A percentile compares a stretch with the other conserved stretches of the same genome.
Evolutionary conservation across 2,113 vertebrate genomes (phyloP).

Genomic region (Hippolais icterina): DNA sequence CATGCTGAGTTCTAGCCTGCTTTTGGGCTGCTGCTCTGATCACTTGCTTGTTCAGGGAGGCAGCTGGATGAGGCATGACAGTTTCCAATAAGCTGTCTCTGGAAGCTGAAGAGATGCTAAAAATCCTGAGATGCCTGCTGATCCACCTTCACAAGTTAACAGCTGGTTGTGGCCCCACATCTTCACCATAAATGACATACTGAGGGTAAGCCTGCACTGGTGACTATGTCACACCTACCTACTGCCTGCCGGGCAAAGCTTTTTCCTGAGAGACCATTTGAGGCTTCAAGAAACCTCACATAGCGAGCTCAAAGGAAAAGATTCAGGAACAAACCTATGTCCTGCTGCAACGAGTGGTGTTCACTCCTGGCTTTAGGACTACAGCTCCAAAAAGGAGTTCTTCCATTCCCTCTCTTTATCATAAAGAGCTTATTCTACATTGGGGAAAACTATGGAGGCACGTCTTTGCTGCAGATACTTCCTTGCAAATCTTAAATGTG

Average conservation of each 20-base stretch:
- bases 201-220: not conserved
- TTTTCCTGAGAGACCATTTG: not conserved
- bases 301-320: not conserved
- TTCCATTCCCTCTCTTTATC: not conserved
- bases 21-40: not conserved
- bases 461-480: fast-evolving
- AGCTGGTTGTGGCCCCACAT: not conserved
- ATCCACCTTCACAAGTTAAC: not conserved
- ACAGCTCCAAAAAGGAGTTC: not conserved
- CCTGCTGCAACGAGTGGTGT: not conserved
- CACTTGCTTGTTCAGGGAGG: not conserved
- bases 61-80: not conserved
- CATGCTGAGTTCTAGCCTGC: not conserved
- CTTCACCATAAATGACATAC: not conserved
- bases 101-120: not conserved
- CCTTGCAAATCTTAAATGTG: not conserved
- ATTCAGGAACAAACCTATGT: not conserved
- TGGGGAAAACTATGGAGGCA: not conserved
- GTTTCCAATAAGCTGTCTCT: not conserved
- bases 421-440: not conserved
- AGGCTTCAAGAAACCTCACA: not conserved
- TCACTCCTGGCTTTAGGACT: not conserved
- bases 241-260: fast-evolving
- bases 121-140: not conserved
- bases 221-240: not conserved